Base-by-base conservation (phyloP, 2,888 invertebrate species). In the Parelbella ahira region DNA sequence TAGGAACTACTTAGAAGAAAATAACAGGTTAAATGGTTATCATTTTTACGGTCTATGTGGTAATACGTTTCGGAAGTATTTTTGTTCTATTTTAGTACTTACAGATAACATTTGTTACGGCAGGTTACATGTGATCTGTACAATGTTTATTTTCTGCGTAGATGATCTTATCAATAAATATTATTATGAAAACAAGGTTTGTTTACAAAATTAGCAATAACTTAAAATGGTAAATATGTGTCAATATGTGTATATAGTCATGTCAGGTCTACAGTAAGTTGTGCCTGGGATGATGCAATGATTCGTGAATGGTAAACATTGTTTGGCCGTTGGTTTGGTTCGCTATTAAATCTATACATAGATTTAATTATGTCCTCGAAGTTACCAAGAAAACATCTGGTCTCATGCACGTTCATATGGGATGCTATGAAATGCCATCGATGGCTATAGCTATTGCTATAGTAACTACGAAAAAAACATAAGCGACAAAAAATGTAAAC, bases 401-500 rank as follows among this genome's bases (percentile, higher is more conserved):
- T 43, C 41, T 50, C 49, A 37, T 45, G 43, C 41, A 44, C 45
- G 48, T 34, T 37, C 28, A 39, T 45, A 47, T 47, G 28, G 50
- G 45, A 54, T 48, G 39, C 34, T 38, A 37, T 37, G 30, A 27
- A 19, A 33, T 10, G 37, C 47, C 43, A 48, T 46, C 47, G 42
- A 49, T 47, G 45, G 44, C 54, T 4, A 27, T 10, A 9, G 2
- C 20, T 11, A 51, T 25, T 18, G 7, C 21, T 33, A 28, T 54
- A 56, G 57, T 56, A 58, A 58, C 52, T 58, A 58, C 53, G 56
- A 60, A 56, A 73, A 73, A 68, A 74, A 75, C 71, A 60, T n/a
- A 62, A 68, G 67, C 60, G 56, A 68, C 63, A 78, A 81, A 82
- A 83, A 84, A 80, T 70, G 80, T 81, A 84, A 83, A 83, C 82